A percentile compares a stretch with the other conserved stretches of the same genome.
phyloP scores from a whole-genome alignment of 2,797 vertebrate genomes.

The Meda fulgida region DNA sequence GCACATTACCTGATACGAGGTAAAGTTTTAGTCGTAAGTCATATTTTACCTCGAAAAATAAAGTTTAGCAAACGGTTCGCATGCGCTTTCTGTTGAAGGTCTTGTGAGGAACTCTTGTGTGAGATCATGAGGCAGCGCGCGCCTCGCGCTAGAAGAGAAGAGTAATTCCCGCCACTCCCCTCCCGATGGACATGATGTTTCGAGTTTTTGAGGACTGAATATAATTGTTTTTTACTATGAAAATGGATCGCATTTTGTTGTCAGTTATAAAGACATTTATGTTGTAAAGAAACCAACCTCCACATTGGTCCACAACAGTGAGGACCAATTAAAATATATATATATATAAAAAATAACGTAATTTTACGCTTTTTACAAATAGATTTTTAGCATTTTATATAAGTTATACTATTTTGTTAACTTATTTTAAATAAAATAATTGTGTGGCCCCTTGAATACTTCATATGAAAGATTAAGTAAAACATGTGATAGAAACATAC shows the following conservation, averaged over 20 bases:
- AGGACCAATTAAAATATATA: not conserved
- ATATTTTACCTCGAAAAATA: not conserved
- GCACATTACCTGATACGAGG: conserved; percentile 13
- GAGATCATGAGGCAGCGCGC: conserved; percentile 35
- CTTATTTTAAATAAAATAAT: not conserved
- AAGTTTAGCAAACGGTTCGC: conserved; percentile 8
- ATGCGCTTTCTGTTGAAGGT: conserved; percentile 6
- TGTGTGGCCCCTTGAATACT: not conserved
- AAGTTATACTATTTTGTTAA: not conserved
- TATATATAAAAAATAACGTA: fast-evolving
- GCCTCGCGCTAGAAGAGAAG: conserved; percentile 14
- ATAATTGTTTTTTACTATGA: not conserved
- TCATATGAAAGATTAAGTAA: not conserved
- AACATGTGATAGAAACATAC: not conserved
- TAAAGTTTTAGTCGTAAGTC: not conserved
- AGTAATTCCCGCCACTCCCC: conserved; percentile 19
- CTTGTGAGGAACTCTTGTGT: conserved; percentile 16
- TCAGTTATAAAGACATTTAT: not conserved
- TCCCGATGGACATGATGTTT: not conserved
- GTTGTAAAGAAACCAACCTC: not conserved
- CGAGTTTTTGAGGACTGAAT: not conserved
- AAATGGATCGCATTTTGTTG: not conserved
- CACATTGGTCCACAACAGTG: too few species aligned
- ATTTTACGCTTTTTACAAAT: not conserved
- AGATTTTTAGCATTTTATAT: not conserved